These are phyloP conservation scores for Acipenser oxyrinchus DNA, from an alignment of 2,797 vertebrate genomes.

Conservation along the genomic window DNA sequence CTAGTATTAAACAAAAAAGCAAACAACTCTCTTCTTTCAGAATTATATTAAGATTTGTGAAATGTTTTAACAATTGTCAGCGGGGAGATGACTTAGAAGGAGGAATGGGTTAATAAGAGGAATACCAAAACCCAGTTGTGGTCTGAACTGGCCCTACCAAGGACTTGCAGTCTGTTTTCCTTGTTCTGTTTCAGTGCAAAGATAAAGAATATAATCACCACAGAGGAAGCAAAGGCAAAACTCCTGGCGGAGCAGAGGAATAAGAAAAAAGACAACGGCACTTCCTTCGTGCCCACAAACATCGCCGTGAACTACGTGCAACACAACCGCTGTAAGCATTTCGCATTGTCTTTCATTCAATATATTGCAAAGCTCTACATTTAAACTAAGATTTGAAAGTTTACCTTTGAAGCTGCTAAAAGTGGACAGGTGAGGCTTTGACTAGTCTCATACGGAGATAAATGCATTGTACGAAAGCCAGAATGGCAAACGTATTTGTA, in stretches of 20 bases:
- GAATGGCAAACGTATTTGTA: neutral
- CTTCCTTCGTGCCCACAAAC: constrained; percentile 95
- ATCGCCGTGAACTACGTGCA: constrained; percentile 97
- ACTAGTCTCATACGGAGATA: neutral
- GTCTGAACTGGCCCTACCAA: rapidly evolving
- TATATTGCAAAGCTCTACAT: no score
- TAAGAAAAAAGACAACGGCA: constrained; percentile 91
- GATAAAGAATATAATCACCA: constrained; percentile 94
- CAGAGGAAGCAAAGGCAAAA: constrained; percentile 92
- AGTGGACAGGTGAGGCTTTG: neutral
- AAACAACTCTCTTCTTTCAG: no score
- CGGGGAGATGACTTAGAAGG: no score
- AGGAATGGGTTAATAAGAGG: no score
- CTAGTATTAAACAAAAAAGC: no score
- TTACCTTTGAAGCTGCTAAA: no score
- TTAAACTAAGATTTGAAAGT: no score
- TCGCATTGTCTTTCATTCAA: neutral
- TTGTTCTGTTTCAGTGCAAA: constrained; percentile 68
- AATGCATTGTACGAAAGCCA: neutral
- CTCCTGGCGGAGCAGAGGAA: constrained; percentile 91
- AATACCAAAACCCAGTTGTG: neutral
- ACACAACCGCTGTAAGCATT: constrained; percentile 87
- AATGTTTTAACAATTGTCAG: no score
- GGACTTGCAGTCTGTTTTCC: neutral
- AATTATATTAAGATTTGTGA: no score